Evolutionary conservation across 2,113 vertebrate genomes (phyloP).

Genomic region (Dunckerocampus dactyliophorus): DNA sequence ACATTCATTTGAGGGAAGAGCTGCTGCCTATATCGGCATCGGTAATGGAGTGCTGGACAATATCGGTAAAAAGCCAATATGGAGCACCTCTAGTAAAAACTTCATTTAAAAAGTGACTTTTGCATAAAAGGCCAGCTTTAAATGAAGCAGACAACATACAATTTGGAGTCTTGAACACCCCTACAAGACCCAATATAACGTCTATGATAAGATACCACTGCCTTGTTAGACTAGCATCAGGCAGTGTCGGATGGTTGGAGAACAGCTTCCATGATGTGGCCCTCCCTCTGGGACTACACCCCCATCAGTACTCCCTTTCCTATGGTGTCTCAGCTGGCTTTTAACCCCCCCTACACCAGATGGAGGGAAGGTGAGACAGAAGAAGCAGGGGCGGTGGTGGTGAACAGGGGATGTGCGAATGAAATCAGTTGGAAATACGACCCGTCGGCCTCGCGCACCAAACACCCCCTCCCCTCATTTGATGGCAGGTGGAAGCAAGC

Average conservation of each 20-base stretch:
- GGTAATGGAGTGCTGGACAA: too few relatives aligned
- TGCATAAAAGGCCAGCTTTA: too few relatives aligned
- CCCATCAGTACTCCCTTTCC: slow-evolving; percentile 53
- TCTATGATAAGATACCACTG: slow-evolving; percentile 3
- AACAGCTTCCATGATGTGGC: slow-evolving; percentile 47
- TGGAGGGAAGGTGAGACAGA: slow-evolving; percentile 40
- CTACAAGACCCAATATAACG: too few relatives aligned
- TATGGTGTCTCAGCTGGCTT: slow-evolving; percentile 50
- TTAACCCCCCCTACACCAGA: slow-evolving; percentile 22
- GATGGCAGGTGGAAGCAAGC: slow-evolving; percentile 43
- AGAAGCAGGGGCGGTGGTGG: slow-evolving; percentile 40
- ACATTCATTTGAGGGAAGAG: too few relatives aligned
- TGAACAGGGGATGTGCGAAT: slow-evolving; percentile 47
- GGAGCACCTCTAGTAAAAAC: too few relatives aligned
- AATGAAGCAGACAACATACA: too few relatives aligned
- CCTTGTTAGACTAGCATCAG: slow-evolving; percentile 50
- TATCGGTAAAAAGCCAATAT: too few relatives aligned
- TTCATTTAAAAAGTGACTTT: too few relatives aligned
- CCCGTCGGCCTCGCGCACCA: slow-evolving; percentile 33
- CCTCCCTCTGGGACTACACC: slow-evolving; percentile 52
- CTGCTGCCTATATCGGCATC: too few relatives aligned
- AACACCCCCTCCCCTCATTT: slow-evolving; percentile 38
- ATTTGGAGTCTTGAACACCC: too few relatives aligned
- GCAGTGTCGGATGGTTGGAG: slow-evolving; percentile 60
- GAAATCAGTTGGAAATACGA: slow-evolving; percentile 66